Evolutionary conservation across 2,797 vertebrate genomes (phyloP), one percentile per base, ranked within the genome.

Genomic region (Miichthys miiuy): DNA sequence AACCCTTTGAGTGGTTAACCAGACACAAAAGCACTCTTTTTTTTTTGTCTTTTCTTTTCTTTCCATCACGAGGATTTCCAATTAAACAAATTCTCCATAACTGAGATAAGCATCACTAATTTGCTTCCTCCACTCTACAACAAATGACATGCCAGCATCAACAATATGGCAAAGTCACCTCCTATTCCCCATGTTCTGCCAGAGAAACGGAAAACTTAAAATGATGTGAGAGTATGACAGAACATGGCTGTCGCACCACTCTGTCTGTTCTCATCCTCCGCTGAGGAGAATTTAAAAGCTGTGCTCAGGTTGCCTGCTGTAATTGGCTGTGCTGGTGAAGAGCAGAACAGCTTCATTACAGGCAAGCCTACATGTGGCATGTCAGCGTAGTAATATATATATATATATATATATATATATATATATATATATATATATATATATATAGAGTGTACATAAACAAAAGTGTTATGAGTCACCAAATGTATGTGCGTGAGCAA

Each of bases 11-110:
- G 75, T 83, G 82, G 75, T 86, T 92, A 93, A 86, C 86, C 75
- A 93, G 81, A 93, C 81, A 89, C 87, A 82, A 84, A 91, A 81
- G 68, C 58, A n/a, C 57, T 52, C 62, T 25, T 89, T 77, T 69
- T 41, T 41, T 1, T 23, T 51, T 51, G 3, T 70, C 66, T 61
- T 67, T 7, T 44, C 50, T 72, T 57, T 41, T 58, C 61, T 63
- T 54, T 69, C 51, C 55, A 73, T 78, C 47, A 67, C 47, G 66
- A 84, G 69, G 63, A 80, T 84, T 92, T 89, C 68, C 87, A 94
- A 93, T 95, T 94, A 92, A 93, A 88, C 83, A 79, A 83, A 87
- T 86, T 89, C 85, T 87, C 73, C 83, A 92, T 81, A 89, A 91
- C 79, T 60, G 74, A 90, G 91, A 92, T 91, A 80, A 87, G 83